Base-by-base conservation (phyloP, 53 echinoderm and acorn worm species). In the Crossaster papposus region DNA sequence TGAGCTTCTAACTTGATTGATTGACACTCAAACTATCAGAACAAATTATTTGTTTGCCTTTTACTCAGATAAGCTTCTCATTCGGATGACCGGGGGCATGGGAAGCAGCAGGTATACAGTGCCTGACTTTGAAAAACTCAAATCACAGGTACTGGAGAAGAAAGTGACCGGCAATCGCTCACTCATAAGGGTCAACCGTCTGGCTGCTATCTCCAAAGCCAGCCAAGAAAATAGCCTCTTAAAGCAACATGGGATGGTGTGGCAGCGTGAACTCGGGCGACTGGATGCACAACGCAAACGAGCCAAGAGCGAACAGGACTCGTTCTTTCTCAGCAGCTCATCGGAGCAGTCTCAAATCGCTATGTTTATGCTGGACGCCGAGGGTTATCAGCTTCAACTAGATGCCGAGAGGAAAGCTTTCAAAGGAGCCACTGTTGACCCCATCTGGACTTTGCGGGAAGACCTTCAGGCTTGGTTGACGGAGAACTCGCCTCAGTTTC, bases 321-420 rank as follows among this genome's bases (percentile, higher is more conserved):
- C 80, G 20, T 81, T 89, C 65, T 71, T 93, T 53, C 81, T 54
- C 73, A 63, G 50, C 31, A 31, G 83, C 68, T 90, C 92, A 2
- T 89, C 94, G 2, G 98, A 97, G 74, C 82, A 78, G 9, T 95
- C 98, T 0, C 72, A 90, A 37, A 93, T 97, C 36, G 71, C 95
- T n/a, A 94, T 95, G 95, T 97, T 97, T 70, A 96, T 96, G 94
- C 90, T 97, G 55, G 96, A 95, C 30, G 94, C 89, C 28, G 98
- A 97, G 78, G 95, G 96, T 58, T 88, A 90, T 17, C 73, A 88
- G 70, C 81, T 96, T 54, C 88, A 94, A 62, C 65, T 92, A 11
- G 88, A 83, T 1, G 91, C 90, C 14, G 91, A 96, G 51, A 79
- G 79, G 81, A 89, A 92, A 63, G 91, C 92, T 10, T 98, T 98